Percentiles rank a stretch among this genome's conserved stretches.
Conservation (phyloP, 2,888 invertebrate genomes). For the Conomelus anceps region DNA sequence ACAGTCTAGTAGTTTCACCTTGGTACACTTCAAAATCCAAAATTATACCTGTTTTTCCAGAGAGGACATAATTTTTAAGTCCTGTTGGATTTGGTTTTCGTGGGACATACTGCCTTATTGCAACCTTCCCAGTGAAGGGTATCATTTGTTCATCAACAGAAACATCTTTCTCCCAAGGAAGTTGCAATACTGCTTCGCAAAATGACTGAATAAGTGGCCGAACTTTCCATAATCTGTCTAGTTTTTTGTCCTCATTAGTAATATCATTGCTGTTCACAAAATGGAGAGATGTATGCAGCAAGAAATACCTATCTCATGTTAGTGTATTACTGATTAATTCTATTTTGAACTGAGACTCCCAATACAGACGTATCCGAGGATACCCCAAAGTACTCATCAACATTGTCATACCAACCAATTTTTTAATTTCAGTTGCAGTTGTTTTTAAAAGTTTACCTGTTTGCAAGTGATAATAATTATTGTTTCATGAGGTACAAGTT, state of each 20-base stretch:
- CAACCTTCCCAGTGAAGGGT: background rate
- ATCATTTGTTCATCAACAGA: slow-evolving; percentile 19
- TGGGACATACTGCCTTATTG: background rate
- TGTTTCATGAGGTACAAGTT: too few species aligned
- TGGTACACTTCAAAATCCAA: background rate
- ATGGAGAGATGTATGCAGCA: background rate
- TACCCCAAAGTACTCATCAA: slow-evolving; percentile 19
- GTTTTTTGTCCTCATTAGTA: background rate
- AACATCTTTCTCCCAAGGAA: background rate
- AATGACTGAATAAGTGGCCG: slow-evolving; percentile 1
- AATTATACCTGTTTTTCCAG: background rate
- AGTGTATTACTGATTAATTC: background rate
- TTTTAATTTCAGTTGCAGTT: too few species aligned
- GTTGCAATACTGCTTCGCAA: background rate
- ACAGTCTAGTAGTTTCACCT: background rate
- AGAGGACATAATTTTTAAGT: background rate
- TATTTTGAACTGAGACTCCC: slow-evolving; percentile 11
- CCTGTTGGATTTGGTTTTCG: background rate
- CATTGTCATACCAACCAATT: slow-evolving; percentile 17
- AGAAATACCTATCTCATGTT: slow-evolving; percentile 4
- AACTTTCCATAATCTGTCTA: slow-evolving; percentile 10
- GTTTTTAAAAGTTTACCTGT: too few species aligned
- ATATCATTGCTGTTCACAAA: background rate
- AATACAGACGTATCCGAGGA: slow-evolving; percentile 17
- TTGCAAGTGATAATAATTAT: too few species aligned